Conservation (phyloP, 2,888 invertebrate species). For the Meliscaeva auricollis region DNA sequence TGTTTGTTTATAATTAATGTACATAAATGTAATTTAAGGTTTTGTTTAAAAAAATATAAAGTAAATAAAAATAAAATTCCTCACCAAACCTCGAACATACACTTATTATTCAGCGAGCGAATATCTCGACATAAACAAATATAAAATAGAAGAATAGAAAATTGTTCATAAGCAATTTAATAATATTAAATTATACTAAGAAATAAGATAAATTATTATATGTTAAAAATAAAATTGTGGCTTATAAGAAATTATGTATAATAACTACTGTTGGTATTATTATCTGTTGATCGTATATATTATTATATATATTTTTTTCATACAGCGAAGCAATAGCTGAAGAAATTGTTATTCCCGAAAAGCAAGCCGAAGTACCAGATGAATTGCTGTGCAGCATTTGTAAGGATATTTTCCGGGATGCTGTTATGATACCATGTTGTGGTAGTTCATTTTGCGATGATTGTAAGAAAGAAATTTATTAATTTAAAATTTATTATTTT, state of each 20-base stretch:
- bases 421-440: slow-evolving; percentile 99
- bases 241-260: neutral
- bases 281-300: slow-evolving; percentile 19
- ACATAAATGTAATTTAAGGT: too few species aligned
- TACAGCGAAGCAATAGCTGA: slow-evolving; percentile 50
- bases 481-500: slow-evolving; percentile 17
- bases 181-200: neutral
- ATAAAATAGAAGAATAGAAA: too few species aligned
- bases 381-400: slow-evolving; percentile 97
- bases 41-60: too few species aligned
- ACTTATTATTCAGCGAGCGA: too few species aligned
- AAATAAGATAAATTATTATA: neutral
- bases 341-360: slow-evolving; percentile 79
- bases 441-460: slow-evolving; percentile 99
- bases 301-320: slow-evolving; percentile 36
- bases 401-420: slow-evolving; percentile 95
- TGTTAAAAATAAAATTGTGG: neutral
- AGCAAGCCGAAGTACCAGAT: slow-evolving; percentile 92
- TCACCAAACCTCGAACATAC: too few species aligned
- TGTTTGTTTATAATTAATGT: too few species aligned
- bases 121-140: too few species aligned
- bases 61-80: too few species aligned
- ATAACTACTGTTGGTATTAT: slow-evolving; percentile 14
- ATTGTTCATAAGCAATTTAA: neutral
- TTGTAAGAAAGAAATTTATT: slow-evolving; percentile 87